Evolutionary conservation across 1,140 invertebrate species (phyloP).

Genomic region (Platyscapa corneri): DNA sequence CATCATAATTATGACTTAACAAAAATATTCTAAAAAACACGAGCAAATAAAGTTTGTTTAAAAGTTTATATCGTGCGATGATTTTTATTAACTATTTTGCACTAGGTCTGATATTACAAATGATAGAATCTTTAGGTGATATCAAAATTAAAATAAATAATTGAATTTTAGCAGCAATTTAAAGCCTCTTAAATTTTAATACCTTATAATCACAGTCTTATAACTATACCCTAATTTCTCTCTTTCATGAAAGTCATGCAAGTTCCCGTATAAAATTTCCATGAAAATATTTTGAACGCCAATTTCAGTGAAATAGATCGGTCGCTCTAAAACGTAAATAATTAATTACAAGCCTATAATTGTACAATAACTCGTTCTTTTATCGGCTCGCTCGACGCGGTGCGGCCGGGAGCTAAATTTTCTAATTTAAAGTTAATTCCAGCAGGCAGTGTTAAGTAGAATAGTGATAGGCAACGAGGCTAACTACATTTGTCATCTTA

Average conservation of each 20-base stretch:
- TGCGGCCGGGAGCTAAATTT: too few species aligned
- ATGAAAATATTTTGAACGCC: background rate
- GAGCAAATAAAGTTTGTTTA: too few species aligned
- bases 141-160: background rate
- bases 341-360: background rate
- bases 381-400: too few species aligned
- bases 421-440: background rate
- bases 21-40: too few species aligned
- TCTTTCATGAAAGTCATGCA: background rate
- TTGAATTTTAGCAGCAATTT: background rate
- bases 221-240: background rate
- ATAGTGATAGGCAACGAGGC: slow-evolving; percentile 19
- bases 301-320: background rate
- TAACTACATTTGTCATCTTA: slow-evolving; percentile 37
- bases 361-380: background rate
- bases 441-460: background rate
- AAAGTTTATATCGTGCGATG: too few species aligned
- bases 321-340: background rate
- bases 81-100: background rate
- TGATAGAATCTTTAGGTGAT: background rate
- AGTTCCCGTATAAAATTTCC: background rate
- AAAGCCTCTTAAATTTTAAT: background rate
- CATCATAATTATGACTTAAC: too few species aligned
- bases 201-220: background rate
- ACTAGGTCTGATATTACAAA: background rate